Percentiles rank a stretch among this genome's conserved stretches.
phyloP scores from a whole-genome alignment of 2,797 vertebrate genomes.

The Myiotriccus ornatus region DNA sequence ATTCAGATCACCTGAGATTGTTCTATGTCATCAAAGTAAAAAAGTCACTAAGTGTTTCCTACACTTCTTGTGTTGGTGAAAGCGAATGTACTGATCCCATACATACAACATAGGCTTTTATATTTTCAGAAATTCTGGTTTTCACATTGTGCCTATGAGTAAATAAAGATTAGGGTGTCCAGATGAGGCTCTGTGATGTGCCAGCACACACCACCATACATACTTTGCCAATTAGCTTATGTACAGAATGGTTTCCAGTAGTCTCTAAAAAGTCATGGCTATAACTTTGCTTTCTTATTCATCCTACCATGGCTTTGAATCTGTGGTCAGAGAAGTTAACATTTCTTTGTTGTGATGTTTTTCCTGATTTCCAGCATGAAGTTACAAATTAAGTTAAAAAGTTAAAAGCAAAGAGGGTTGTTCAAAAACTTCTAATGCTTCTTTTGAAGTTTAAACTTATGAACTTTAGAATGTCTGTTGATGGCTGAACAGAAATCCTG shows the following conservation, averaged over 20 bases:
- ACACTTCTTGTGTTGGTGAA: neutral
- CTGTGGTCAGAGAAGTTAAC: neutral
- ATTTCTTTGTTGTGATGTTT: neutral
- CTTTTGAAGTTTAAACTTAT: neutral
- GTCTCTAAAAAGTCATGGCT: neutral
- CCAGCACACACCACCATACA: neutral
- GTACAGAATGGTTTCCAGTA: neutral
- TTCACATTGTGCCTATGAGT: neutral
- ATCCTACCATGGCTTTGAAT: neutral
- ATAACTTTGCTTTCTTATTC: neutral
- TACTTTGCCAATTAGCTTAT: neutral
- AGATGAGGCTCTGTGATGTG: neutral
- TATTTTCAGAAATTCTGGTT: neutral
- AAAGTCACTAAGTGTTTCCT: neutral
- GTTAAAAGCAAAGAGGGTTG: neutral
- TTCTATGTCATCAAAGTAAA: neutral
- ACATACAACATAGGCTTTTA: neutral
- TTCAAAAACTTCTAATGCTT: neutral
- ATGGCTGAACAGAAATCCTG: neutral
- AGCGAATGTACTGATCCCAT: neutral
- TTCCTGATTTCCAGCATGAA: neutral
- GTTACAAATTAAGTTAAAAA: neutral
- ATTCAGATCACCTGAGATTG: neutral
- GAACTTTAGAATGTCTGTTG: neutral
- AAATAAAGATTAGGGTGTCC: neutral